Percentiles rank a stretch among this genome's conserved stretches.
These are phyloP conservation scores for Rhinatrema bivittatum DNA, from an alignment of 2,797 vertebrate genomes.

Conservation along the genomic window DNA sequence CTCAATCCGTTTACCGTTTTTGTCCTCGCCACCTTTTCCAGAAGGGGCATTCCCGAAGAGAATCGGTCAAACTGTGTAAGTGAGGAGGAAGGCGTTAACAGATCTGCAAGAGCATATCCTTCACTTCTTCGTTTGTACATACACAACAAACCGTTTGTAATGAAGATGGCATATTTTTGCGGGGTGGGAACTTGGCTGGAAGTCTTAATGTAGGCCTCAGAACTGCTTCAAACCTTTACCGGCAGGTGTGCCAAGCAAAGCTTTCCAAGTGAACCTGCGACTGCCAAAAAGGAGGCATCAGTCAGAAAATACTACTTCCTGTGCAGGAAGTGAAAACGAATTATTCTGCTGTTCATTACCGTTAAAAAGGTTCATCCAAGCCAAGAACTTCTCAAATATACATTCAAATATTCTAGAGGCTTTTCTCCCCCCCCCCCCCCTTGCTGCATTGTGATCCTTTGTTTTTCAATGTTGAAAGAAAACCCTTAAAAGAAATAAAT, in stretches of 20 bases:
- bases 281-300: constrained; percentile 49
- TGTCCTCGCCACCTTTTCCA: no score
- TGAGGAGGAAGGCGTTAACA: no score
- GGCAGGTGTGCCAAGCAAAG: constrained; percentile 39
- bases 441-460: constrained; percentile 33
- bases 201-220: constrained; percentile 19
- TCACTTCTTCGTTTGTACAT: no score
- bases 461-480: constrained; percentile 29
- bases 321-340: constrained; percentile 48
- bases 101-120: no score
- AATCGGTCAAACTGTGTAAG: no score
- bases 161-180: constrained; percentile 9
- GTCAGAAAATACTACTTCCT: constrained; percentile 44
- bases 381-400: constrained; percentile 27
- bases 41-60: no score
- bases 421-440: no score
- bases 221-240: constrained; percentile 31
- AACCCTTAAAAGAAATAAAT: constrained; percentile 38
- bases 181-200: constrained; percentile 31
- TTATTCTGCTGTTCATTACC: constrained; percentile 47
- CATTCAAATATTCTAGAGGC: constrained; percentile 26
- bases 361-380: constrained; percentile 26
- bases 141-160: no score
- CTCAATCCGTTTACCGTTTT: no score
- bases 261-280: constrained; percentile 32